Evolutionary conservation across 2,113 vertebrate genomes (phyloP).

Genomic region (Pelmatolapia mariae): DNA sequence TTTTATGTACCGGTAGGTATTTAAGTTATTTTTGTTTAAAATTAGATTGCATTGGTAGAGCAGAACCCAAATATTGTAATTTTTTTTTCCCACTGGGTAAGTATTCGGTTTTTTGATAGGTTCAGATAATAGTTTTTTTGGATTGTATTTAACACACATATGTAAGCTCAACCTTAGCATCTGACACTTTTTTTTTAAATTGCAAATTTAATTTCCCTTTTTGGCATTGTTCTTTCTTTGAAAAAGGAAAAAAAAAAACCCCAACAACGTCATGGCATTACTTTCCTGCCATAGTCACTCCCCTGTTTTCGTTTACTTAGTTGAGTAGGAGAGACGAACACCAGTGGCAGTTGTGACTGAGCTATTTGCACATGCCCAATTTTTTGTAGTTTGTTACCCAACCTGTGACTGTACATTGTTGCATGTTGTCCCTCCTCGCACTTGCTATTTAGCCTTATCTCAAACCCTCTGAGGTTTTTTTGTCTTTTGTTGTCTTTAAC

Average conservation of each 20-base stretch:
- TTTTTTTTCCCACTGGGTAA: not conserved
- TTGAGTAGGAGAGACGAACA: not conserved
- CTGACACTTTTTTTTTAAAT: not conserved
- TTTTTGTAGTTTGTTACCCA: not conserved
- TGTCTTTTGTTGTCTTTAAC: not conserved
- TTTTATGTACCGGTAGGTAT: not conserved
- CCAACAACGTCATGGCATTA: not conserved
- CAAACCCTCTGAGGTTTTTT: not conserved
- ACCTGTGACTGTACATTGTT: not conserved
- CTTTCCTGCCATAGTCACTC: not conserved
- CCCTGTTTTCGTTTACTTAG: not conserved
- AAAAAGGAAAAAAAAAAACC: rapidly evolving
- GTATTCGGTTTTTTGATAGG: not conserved
- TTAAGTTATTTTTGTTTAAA: not conserved
- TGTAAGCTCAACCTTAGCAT: not conserved
- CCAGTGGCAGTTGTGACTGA: not conserved
- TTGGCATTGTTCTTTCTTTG: not conserved
- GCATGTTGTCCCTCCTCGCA: not conserved
- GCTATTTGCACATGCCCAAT: not conserved
- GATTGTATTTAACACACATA: not conserved
- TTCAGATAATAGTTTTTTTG: not conserved
- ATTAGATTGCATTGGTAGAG: not conserved
- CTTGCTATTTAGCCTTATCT: not conserved
- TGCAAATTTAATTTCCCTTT: not conserved
- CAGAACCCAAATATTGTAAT: not conserved